Conservation (phyloP, 2,888 invertebrate species). For the Idaea dimidiata region DNA sequence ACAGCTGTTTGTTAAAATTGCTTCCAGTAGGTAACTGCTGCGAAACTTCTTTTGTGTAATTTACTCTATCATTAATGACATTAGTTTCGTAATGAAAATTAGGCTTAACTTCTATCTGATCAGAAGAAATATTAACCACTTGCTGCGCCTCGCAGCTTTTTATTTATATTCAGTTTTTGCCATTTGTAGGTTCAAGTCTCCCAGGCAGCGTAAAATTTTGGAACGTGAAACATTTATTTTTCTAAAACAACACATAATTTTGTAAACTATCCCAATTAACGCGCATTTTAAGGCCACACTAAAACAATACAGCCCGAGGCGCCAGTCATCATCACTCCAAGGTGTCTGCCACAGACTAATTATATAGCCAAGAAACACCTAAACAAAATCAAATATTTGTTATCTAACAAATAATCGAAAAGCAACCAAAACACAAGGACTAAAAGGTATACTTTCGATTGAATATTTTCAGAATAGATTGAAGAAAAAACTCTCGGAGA, state of each 20-base stretch:
- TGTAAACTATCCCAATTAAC: slow-evolving; percentile 28
- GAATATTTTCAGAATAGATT: not conserved
- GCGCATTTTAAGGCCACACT: slow-evolving; percentile 39
- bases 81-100: no score
- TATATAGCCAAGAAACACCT: slow-evolving; percentile 68
- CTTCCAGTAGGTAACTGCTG: no score
- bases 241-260: not conserved
- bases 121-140: no score
- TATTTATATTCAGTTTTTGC: no score
- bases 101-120: no score
- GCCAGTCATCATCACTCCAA: slow-evolving; percentile 68
- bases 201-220: no score
- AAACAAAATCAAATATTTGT: slow-evolving; percentile 65
- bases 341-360: slow-evolving; percentile 73
- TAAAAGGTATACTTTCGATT: slow-evolving; percentile 36
- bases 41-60: no score
- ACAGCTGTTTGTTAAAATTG: no score
- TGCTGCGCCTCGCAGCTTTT: no score
- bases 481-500: slow-evolving; percentile 27
- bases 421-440: slow-evolving; percentile 11
- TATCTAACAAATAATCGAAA: slow-evolving; percentile 28
- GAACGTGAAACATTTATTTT: not conserved
- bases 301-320: slow-evolving; percentile 54
- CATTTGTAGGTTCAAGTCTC: no score
- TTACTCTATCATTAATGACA: no score